Conservation (phyloP, 2,797 vertebrate genomes). For the Enteromius paludinosus region DNA sequence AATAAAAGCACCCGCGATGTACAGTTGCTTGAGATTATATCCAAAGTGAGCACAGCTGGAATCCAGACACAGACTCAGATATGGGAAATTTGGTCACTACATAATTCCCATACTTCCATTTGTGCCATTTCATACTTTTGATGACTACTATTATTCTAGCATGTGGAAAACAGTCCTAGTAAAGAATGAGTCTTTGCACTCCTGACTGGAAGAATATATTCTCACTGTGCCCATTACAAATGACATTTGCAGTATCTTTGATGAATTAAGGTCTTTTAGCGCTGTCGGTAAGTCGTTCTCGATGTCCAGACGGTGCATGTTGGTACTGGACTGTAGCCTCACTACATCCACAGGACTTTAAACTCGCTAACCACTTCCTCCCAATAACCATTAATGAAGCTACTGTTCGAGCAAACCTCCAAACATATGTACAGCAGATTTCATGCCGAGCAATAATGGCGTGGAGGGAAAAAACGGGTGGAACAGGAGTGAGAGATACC, state of each 20-base stretch:
- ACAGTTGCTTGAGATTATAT: neutral
- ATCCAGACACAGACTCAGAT: neutral
- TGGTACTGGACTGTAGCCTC: conserved; percentile 43
- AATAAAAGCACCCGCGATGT: neutral
- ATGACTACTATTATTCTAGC: neutral
- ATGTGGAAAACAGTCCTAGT: conserved; percentile 10
- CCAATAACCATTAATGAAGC: conserved; percentile 65
- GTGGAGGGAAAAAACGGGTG: conserved; percentile 2
- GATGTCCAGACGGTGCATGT: conserved; percentile 16
- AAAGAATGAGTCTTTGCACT: neutral
- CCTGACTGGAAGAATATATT: conserved; percentile 3
- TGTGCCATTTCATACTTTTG: neutral
- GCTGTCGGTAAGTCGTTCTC: conserved; percentile 16
- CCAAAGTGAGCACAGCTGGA: neutral
- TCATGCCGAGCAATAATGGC: conserved; percentile 47
- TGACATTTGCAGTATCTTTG: conserved; percentile 3
- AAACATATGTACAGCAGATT: conserved; percentile 64
- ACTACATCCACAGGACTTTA: conserved; percentile 35
- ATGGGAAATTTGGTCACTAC: neutral
- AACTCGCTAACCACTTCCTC: conserved; percentile 55
- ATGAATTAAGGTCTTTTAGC: conserved; percentile 15
- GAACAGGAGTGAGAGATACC: conserved; percentile 35
- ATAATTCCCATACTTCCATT: conserved; percentile 1
- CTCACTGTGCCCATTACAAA: conserved; percentile 22
- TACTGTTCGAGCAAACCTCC: conserved; percentile 46